Conservation (phyloP, 2,797 vertebrate species). For the Poeciliopsis paucimaculata region DNA sequence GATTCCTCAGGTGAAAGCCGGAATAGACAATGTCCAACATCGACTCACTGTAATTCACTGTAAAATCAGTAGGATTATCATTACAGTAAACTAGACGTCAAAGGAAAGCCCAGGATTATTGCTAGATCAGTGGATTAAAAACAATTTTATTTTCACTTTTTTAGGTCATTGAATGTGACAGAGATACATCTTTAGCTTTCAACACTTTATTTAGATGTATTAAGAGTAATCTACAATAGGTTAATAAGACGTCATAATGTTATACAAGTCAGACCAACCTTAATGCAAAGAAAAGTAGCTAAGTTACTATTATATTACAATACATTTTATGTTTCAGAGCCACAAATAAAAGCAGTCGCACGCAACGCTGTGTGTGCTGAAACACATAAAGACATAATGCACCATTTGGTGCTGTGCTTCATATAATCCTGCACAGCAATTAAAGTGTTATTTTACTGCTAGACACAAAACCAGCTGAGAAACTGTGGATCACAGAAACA, state of each 20-base stretch:
- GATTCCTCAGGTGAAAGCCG: neutral
- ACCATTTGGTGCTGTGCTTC: slow-evolving; percentile 5
- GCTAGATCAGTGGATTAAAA: neutral
- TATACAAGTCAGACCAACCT: neutral
- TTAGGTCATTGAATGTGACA: neutral
- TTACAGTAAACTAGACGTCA: neutral
- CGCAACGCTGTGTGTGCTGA: neutral
- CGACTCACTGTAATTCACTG: neutral
- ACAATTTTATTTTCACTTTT: neutral
- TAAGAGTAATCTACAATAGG: neutral
- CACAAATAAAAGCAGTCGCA: neutral
- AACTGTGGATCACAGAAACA: neutral
- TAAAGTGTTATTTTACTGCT: slow-evolving; percentile 2
- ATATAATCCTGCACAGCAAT: neutral
- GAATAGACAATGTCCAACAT: slow-evolving; percentile 2
- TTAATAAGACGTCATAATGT: neutral
- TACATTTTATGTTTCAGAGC: slow-evolving; percentile 13
- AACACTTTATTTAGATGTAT: neutral
- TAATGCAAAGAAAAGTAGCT: neutral
- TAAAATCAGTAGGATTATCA: neutral
- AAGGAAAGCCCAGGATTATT: neutral
- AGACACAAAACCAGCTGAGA: neutral
- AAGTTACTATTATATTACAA: slow-evolving; percentile 6
- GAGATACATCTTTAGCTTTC: neutral
- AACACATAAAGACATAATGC: slow-evolving; percentile 12